Conservation (phyloP, 2,113 vertebrate genomes). For the Synodontis membranacea region DNA sequence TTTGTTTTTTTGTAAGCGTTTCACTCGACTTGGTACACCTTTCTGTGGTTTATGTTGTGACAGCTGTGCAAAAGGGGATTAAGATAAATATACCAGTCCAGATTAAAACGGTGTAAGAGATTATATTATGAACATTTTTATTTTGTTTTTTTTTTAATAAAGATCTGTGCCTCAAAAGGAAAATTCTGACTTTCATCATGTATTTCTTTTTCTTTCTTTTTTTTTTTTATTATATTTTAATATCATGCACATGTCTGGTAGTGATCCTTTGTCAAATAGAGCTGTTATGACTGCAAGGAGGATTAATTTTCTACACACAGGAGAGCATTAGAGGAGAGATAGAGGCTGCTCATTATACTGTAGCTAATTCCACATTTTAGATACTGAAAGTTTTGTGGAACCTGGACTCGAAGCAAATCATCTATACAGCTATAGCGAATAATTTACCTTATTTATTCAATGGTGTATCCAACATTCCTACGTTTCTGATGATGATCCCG, state of each 20-base stretch:
- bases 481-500: too few relatives aligned
- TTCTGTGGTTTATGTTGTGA: background rate
- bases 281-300: conserved; percentile 15
- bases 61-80: background rate
- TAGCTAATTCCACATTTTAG: too few relatives aligned
- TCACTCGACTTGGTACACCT: background rate
- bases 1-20: background rate
- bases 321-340: background rate
- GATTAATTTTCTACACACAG: background rate
- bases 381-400: too few relatives aligned
- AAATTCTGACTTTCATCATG: background rate
- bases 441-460: too few relatives aligned
- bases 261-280: background rate
- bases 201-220: background rate
- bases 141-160: background rate
- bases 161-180: background rate
- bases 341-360: background rate
- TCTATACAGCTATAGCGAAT: too few relatives aligned
- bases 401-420: too few relatives aligned
- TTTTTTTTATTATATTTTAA: background rate
- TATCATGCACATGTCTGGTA: background rate
- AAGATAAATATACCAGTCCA: background rate
- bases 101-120: background rate
- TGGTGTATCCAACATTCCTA: too few relatives aligned
- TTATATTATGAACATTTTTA: background rate